These are phyloP conservation scores for Chloebia gouldiae DNA, from an alignment of 2,113 vertebrate species.

Conservation along the genomic window DNA sequence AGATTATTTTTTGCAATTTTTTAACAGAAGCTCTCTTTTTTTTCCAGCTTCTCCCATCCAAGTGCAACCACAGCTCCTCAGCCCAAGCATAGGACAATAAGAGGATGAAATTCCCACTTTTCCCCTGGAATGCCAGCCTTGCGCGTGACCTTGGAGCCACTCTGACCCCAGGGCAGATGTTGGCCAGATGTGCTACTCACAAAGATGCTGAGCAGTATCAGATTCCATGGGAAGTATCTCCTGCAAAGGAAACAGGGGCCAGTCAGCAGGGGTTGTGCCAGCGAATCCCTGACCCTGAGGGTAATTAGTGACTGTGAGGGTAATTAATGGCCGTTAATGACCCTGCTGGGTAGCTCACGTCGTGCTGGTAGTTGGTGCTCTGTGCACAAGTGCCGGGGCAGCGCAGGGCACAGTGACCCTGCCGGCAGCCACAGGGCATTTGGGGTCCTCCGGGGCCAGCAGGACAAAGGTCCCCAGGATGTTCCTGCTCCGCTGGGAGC, in stretches of 20 bases:
- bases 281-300: background rate
- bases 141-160: background rate
- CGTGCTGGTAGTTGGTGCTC: background rate
- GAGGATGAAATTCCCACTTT: background rate
- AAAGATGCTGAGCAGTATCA: constrained; percentile 89
- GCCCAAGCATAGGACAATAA: background rate
- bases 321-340: background rate
- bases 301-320: background rate
- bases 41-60: background rate
- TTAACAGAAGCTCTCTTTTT: background rate
- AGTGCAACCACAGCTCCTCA: background rate
- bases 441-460: background rate
- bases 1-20: background rate
- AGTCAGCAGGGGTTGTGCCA: background rate
- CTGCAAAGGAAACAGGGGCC: constrained; percentile 64
- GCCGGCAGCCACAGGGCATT: background rate
- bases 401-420: background rate
- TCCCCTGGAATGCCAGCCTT: background rate
- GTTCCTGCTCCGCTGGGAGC: background rate
- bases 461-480: background rate
- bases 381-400: background rate
- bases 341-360: background rate
- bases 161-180: background rate
- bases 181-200: constrained; percentile 76
- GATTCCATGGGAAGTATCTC: constrained; percentile 92